These are phyloP conservation scores for Odontomyia ornata DNA, from an alignment of 2,888 invertebrate genomes.

Conservation along the genomic window DNA sequence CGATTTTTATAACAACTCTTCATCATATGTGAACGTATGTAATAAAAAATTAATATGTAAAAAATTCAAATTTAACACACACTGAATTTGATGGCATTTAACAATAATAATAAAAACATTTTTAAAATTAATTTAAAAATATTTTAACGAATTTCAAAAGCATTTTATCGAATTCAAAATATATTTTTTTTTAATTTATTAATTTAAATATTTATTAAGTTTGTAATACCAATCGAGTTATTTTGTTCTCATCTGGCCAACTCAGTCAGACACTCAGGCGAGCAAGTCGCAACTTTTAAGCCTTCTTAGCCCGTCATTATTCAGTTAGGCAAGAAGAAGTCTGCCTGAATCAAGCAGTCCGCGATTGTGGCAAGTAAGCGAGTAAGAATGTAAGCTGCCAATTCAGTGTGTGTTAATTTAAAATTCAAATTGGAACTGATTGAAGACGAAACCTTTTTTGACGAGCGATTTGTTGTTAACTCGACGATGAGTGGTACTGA, in stretches of 20 bases:
- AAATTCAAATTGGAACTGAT: constrained; percentile 44
- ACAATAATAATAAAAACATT: no score
- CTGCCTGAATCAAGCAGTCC: no score
- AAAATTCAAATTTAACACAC: constrained; percentile 7
- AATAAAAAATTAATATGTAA: background rate
- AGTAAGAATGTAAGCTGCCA: background rate
- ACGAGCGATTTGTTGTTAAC: constrained; percentile 42
- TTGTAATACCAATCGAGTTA: no score
- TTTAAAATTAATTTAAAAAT: no score
- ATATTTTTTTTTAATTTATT: no score
- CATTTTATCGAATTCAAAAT: no score
- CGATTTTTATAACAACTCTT: no score
- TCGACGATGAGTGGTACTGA: constrained; percentile 9
- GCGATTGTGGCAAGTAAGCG: no score
- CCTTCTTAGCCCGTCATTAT: no score
- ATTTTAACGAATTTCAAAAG: no score
- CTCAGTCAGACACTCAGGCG: background rate
- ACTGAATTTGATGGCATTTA: background rate
- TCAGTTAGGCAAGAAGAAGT: no score
- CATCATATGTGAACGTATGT: background rate
- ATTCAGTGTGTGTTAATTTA: constrained; percentile 44
- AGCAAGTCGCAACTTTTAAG: no score
- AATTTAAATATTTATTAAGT: background rate
- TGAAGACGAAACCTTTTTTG: constrained; percentile 45
- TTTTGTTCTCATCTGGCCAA: background rate